Base-by-base conservation (phyloP, 30 jellyfish, hydroid and myxozoan genomes). In the Sanderia malayensis region DNA sequence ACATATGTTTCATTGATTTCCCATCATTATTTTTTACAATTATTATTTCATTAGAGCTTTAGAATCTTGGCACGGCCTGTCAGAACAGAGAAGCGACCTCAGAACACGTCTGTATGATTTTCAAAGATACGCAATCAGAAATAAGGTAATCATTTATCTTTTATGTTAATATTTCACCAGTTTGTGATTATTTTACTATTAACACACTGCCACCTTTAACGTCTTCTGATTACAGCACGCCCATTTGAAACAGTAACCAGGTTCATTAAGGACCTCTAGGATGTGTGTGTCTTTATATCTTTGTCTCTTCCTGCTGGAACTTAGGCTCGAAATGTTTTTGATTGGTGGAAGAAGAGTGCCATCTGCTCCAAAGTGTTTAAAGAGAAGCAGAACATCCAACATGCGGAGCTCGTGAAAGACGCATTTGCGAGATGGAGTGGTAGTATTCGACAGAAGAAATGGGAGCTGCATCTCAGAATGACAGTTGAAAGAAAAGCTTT, bases 311-410 rank as follows among this genome's bases (percentile, higher is more conserved):
- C 27, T 31, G 44, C 21, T 46, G n/a, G n/a, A n/a, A 28, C 26
- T 9, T 26, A 74, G 86, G 26, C 46, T 60, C 60, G 86, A 60
- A 61, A 74, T 30, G 86, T 62, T 1, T 74, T 74, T 74, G 76
- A 74, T 61, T 74, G 86, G 86, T 74, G 86, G 86, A 74, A 74
- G 44, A 46, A 76, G 45, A 74, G 86, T 61, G 86, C 86, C 15
- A 74, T 74, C 13, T 74, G 86, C 44, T 74, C 86, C 2, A 64
- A 73, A 22, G 86, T 74, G 0, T 74, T 32, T 70, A 74, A 74
- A 61, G 75, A 61, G 53, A 44, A 67, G 22, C 76, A 74, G 68
- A 44, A 44, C 20, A 31, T 74, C 26, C 59, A 59, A 23, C 13
- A 41, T 13, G 65, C 44, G 70, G 70, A 66, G 11, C 53, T 47